Base-by-base conservation (phyloP, 2,113 vertebrate species). In the Nycticryphes semicollaris region DNA sequence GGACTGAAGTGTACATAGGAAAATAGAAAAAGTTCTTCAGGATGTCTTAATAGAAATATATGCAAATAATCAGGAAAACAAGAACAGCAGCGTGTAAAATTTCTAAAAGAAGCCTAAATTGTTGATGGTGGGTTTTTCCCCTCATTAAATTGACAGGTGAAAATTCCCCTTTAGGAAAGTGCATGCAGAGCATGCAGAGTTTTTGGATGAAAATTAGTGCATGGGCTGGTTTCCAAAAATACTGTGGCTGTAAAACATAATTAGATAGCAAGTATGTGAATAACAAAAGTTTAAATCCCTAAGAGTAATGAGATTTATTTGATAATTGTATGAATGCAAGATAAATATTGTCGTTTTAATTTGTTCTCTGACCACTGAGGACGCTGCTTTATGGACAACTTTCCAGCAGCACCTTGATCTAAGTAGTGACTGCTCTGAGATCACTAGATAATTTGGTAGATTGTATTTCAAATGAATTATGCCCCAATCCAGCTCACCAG, bases 1-100 rank as follows among this genome's bases (percentile, higher is more conserved):
- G 53, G 31, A 50, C 41, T 63, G 73, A 88, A 90, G 31, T 21
- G 35, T 66, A 45, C 30, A 73, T 6, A 67, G 25, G 33, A 54
- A 87, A 91, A 75, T 3, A 73, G 53, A 90, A 69, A 59, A 73
- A 27, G 6, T 41, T 74, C 33, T 89, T 89, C 70, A 30, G 23
- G 30, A 75, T 92, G 18, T 47, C 90, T 90, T 68, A 64, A 47
- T 68, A 78, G 87, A 89, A 78, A 84, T 18, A 22, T 43, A 97
- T 93, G 57, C 57, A 91, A 96, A 89, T 91, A 87, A 64, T 48
- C 69, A 50, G 25, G 63, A 82, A 84, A 92, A 76, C 50, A 75
- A 92, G 62, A 95, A 50, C 31, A 79, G 51, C 21, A 76, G 21
- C 30, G 35, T 20, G 7, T 63, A 80, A 92, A 75, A 50, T 50